These are phyloP conservation scores for Lichenostomus cassidix DNA, from an alignment of 2,113 vertebrate genomes.

Conservation along the genomic window DNA sequence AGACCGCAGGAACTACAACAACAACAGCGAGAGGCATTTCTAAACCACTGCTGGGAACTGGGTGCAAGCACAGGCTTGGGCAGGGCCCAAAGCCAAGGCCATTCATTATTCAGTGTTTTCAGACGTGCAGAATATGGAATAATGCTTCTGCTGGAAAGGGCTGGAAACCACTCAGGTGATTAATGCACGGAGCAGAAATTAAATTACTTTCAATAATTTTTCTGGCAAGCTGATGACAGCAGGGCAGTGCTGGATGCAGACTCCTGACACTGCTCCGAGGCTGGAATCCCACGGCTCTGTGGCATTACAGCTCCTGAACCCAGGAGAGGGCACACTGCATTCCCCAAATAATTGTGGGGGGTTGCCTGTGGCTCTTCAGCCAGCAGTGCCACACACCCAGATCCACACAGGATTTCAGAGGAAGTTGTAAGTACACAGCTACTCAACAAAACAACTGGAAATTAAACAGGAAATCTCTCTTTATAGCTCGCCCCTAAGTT, in stretches of 20 bases:
- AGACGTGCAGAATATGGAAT: not conserved
- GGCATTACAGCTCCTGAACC: not conserved
- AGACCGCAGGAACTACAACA: slow-evolving; percentile 13
- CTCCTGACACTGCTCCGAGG: not conserved
- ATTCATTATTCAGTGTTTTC: not conserved
- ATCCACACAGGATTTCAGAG: not conserved
- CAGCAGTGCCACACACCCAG: not conserved
- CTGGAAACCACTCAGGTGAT: not conserved
- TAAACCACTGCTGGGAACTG: not conserved
- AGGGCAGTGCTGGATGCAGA: not conserved
- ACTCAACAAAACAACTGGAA: not conserved
- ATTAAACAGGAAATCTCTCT: not conserved
- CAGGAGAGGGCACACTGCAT: not conserved
- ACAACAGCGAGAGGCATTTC: not conserved
- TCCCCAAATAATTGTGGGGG: not conserved
- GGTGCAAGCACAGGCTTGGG: not conserved
- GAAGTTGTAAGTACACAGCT: not conserved
- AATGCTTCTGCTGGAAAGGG: not conserved
- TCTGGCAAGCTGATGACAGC: not conserved
- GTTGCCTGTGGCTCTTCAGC: not conserved
- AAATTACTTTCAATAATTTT: not conserved
- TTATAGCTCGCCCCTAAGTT: not conserved
- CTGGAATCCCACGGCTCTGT: accelerated
- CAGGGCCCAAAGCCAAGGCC: not conserved
- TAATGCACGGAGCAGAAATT: not conserved